phyloP scores from a whole-genome alignment of 2,797 vertebrate genomes.

The Percopsis omiscomaycus region DNA sequence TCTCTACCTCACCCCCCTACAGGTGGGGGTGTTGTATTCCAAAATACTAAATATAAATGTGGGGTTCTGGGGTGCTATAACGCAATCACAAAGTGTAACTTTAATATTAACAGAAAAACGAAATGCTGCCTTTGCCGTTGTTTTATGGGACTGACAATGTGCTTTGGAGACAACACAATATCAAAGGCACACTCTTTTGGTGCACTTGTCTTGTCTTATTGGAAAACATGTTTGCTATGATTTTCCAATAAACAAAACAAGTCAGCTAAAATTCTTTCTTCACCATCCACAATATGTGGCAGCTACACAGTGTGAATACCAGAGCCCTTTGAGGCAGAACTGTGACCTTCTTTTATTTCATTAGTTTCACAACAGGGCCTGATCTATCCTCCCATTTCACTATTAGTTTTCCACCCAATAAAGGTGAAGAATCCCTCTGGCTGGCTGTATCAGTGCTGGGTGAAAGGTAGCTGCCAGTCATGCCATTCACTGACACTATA shows the following conservation, averaged over 20 bases:
- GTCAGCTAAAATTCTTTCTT: slow-evolving; percentile 1
- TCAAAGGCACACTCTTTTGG: not conserved
- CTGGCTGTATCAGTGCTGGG: slow-evolving; percentile 37
- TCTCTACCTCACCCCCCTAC: no score
- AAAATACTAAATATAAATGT: no score
- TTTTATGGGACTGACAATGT: no score
- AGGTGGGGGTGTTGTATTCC: no score
- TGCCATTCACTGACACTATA: slow-evolving; percentile 42
- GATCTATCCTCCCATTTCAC: slow-evolving; percentile 23
- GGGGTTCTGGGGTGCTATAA: no score
- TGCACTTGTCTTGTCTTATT: not conserved
- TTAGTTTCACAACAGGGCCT: slow-evolving; percentile 25
- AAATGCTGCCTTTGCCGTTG: no score
- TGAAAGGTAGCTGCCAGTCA: slow-evolving; percentile 37
- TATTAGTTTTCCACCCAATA: slow-evolving; percentile 17
- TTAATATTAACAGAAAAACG: no score
- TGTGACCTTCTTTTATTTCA: slow-evolving; percentile 28
- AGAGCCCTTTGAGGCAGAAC: slow-evolving; percentile 24
- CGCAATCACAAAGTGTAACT: no score
- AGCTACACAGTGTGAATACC: slow-evolving; percentile 28
- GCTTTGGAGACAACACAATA: not conserved
- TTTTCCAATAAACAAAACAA: not conserved
- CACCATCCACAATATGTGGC: slow-evolving; percentile 7
- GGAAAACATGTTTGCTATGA: not conserved
- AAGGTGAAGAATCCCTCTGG: slow-evolving; percentile 45